Base-by-base conservation (phyloP, 1,140 invertebrate species). In the Zelostemma sp. region DNA sequence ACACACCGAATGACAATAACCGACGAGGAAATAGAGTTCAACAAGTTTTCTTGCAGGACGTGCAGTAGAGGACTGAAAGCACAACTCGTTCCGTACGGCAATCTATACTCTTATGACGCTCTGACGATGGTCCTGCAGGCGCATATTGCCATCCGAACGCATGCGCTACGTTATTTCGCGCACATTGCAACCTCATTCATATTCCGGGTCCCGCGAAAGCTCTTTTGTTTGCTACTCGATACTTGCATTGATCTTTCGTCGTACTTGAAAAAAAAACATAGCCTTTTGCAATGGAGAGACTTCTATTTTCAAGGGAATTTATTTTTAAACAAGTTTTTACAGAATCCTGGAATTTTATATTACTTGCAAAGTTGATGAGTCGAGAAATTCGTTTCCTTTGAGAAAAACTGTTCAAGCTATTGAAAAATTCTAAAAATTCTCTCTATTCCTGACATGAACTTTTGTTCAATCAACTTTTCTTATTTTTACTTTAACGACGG, bases 51-150 rank as follows among this genome's bases (percentile, higher is more conserved):
- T 70, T 59, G 47, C 69, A 79, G 64, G 72, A 76, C 60, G 71
- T 62, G 68, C 60, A n/a, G n/a, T 73, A 64, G 70, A 80, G 77
- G 63, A 80, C 74, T 82, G 77, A 76, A 71, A 62, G 60, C 55
- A 46, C 57, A 75, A 61, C 57, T 60, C 47, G 59, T 50, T 61
- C 59, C 59, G 63, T 60, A 67, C 61, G 70, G 57, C 77, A 79
- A 82, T 82, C 80, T 80, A 81, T 81, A 81, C 80, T 80, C 72
- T 55, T 54, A 67, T 72, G 72, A 63, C 57, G 75, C 74, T 80
- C 72, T 62, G 68, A 63, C 74, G 70, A 70, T 70, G 50, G 48
- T 76, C 69, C 65, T 75, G 68, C 68, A 75, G 53, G 76, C 76
- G 76, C 73, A 68, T 68, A 0, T 38, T 35, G 41, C 43, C 25